phyloP scores from a whole-genome alignment of 2,797 vertebrate species.

The Protosalanx chinensis region DNA sequence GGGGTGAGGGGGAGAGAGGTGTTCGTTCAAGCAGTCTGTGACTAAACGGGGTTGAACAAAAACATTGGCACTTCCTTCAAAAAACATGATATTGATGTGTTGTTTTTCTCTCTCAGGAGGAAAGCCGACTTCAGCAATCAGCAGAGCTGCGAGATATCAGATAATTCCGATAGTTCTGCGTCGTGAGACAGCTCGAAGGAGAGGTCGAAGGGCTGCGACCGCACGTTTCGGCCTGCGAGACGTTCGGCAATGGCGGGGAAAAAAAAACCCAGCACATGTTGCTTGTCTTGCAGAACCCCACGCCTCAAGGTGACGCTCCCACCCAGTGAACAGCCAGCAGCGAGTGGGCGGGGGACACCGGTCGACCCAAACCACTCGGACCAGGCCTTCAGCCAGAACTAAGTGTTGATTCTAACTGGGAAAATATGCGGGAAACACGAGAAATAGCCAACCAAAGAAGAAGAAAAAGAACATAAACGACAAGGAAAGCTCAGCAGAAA shows the following conservation, averaged over 20 bases:
- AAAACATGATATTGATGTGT: constrained; percentile 20
- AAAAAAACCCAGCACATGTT: not conserved
- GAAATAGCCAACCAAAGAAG: no score
- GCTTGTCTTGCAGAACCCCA: not conserved
- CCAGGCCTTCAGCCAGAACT: no score
- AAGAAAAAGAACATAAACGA: no score
- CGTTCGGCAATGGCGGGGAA: not conserved
- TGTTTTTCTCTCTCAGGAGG: not conserved
- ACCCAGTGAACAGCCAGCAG: not conserved
- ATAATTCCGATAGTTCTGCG: no score
- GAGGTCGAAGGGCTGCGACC: not conserved
- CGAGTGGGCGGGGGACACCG: no score
- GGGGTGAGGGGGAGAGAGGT: not conserved
- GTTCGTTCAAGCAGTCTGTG: not conserved
- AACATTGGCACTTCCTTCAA: constrained; percentile 23
- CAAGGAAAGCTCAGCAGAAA: no score
- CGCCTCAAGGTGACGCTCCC: not conserved
- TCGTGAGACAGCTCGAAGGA: no score
- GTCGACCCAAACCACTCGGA: no score
- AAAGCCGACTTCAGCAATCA: constrained; percentile 2
- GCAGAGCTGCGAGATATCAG: not conserved
- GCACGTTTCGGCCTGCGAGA: not conserved
- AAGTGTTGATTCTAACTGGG: no score
- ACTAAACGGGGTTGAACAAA: constrained; percentile 15
- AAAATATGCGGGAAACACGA: no score